Percentiles rank a stretch among this genome's conserved stretches.
Evolutionary conservation across 30 jellyfish, hydroid and myxozoan genomes (phyloP).

Genomic region (Mastigias papua): DNA sequence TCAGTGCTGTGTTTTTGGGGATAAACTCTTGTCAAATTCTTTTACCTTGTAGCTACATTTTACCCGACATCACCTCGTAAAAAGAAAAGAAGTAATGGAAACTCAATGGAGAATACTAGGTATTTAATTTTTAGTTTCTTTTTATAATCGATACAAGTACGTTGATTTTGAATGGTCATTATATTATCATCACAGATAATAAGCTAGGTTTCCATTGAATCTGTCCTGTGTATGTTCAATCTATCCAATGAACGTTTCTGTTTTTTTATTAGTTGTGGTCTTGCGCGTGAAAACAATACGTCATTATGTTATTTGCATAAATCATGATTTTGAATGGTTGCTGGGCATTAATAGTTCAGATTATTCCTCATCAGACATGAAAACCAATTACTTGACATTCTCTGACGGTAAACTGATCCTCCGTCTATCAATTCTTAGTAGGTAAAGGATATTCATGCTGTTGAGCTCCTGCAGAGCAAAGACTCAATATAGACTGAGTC

Average conservation of each 20-base stretch:
- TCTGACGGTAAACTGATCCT: neutral
- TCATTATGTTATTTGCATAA: neutral
- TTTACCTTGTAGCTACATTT: slow-evolving; percentile 76
- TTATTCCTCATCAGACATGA: slow-evolving; percentile 24
- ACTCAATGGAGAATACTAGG: slow-evolving; percentile 58
- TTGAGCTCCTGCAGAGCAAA: neutral
- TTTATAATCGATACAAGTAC: too few relatives aligned
- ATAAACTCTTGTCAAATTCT: neutral
- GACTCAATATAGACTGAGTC: too few relatives aligned
- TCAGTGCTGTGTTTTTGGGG: too few relatives aligned
- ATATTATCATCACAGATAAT: too few relatives aligned
- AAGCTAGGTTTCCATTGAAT: too few relatives aligned
- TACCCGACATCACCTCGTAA: slow-evolving; percentile 95
- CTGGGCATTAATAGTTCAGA: slow-evolving; percentile 8
- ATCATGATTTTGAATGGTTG: slow-evolving; percentile 24
- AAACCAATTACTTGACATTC: slow-evolving; percentile 7
- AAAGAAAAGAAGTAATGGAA: slow-evolving; percentile 64
- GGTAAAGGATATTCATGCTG: neutral
- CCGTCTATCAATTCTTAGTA: neutral
- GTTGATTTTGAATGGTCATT: too few relatives aligned
- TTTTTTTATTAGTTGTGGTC: neutral
- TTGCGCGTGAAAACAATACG: neutral
- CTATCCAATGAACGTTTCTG: too few relatives aligned
- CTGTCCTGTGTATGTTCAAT: too few relatives aligned
- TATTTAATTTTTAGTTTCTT: neutral